These are phyloP conservation scores for Chelonus insularis DNA, from an alignment of 1,140 invertebrate species.

Conservation along the genomic window DNA sequence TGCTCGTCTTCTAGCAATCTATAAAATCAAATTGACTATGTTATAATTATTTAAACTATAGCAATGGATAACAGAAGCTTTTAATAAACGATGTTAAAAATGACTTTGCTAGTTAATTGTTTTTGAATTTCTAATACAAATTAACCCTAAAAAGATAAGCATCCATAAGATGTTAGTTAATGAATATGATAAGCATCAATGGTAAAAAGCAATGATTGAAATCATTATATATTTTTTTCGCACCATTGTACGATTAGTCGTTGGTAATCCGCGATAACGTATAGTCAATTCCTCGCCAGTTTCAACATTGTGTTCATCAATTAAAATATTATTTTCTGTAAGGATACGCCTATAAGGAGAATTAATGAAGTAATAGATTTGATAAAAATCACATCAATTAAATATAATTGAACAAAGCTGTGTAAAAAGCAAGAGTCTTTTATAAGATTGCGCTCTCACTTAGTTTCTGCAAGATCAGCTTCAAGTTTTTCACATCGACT, in stretches of 20 bases:
- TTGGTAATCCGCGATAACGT: constrained; percentile 47
- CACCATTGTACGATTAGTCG: constrained; percentile 57
- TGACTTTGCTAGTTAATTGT: no score
- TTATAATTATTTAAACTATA: background rate
- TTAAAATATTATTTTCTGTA: constrained; percentile 49
- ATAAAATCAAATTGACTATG: constrained; percentile 29
- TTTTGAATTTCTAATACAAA: no score
- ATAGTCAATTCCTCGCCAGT: constrained; percentile 51
- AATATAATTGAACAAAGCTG: background rate
- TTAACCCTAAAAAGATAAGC: no score
- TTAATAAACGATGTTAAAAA: no score
- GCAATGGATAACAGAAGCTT: no score
- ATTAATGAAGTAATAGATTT: background rate
- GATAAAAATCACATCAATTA: constrained; percentile 9
- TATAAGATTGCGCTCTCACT: constrained; percentile 43
- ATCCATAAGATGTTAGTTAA: no score
- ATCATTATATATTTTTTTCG: constrained; percentile 18
- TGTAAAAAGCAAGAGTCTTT: constrained; percentile 11
- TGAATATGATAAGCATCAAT: no score
- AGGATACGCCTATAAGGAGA: constrained; percentile 52
- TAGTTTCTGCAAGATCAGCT: constrained; percentile 50
- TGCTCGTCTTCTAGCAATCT: constrained; percentile 57
- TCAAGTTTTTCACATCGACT: constrained; percentile 48
- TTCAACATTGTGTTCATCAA: constrained; percentile 51
- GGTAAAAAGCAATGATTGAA: no score